Evolutionary conservation across 1,140 invertebrate species (phyloP).

Genomic region (Eupeodes corollae): DNA sequence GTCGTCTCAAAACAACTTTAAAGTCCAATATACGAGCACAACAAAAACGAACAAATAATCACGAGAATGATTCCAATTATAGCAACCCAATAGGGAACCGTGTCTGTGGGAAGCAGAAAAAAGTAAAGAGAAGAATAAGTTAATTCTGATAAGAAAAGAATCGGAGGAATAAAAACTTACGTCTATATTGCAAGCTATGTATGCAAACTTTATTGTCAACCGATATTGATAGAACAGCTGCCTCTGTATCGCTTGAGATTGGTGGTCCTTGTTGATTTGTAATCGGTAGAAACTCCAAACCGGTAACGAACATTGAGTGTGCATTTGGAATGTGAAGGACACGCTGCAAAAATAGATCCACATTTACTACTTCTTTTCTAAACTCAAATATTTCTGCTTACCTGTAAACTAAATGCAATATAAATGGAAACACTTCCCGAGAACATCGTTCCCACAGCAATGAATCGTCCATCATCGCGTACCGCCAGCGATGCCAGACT

Average conservation of each 20-base stretch:
- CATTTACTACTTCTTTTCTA: background rate
- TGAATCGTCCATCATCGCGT: slow-evolving; percentile 79
- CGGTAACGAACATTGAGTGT: slow-evolving; percentile 91
- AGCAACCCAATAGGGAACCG: slow-evolving; percentile 65
- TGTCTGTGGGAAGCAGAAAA: slow-evolving; percentile 49
- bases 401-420: slow-evolving; percentile 84
- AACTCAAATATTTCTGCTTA: slow-evolving; percentile 32
- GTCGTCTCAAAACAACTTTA: slow-evolving; percentile 41
- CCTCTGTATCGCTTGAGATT: slow-evolving; percentile 60
- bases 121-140: background rate
- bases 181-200: slow-evolving; percentile 71
- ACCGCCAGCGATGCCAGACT: slow-evolving; percentile 76
- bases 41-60: slow-evolving; percentile 60
- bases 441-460: slow-evolving; percentile 87
- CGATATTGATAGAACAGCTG: slow-evolving; percentile 84
- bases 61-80: slow-evolving; percentile 59
- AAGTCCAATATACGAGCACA: slow-evolving; percentile 70
- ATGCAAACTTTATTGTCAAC: slow-evolving; percentile 88
- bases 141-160: background rate
- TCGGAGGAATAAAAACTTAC: slow-evolving; percentile 49
- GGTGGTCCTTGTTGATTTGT: slow-evolving; percentile 47
- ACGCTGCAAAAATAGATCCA: slow-evolving; percentile 44
- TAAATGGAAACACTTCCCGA: slow-evolving; percentile 83
- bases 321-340: slow-evolving; percentile 68
- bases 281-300: slow-evolving; percentile 76